Conservation (phyloP, 2,113 vertebrate genomes). For the Fregetta grallaria region DNA sequence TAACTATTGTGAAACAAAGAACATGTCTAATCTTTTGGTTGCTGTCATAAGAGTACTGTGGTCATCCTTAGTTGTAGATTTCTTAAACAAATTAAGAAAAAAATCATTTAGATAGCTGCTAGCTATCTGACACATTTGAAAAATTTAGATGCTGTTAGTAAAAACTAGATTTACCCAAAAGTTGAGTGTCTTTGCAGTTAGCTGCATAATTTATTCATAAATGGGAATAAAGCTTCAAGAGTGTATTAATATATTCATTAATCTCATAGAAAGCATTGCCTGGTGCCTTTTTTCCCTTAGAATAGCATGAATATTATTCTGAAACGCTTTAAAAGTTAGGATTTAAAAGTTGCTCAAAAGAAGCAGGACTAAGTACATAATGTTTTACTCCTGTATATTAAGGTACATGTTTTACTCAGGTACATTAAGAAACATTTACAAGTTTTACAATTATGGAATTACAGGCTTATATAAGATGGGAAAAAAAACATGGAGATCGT, state of each 20-base stretch:
- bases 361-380: not conserved
- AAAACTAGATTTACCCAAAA: not conserved
- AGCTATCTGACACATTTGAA: not conserved
- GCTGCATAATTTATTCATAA: conserved; percentile 44
- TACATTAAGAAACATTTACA: not conserved
- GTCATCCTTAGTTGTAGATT: not conserved
- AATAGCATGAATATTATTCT: not conserved
- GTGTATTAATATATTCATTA: conserved; percentile 23
- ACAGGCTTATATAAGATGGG: not conserved
- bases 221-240: conserved; percentile 11
- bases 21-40: not conserved
- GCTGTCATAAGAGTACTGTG: not conserved
- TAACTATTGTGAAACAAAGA: not conserved
- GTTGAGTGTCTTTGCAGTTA: conserved; percentile 27
- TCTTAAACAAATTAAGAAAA: not conserved
- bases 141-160: not conserved
- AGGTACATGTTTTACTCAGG: not conserved
- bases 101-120: not conserved
- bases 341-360: not conserved
- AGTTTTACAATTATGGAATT: not conserved
- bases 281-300: not conserved
- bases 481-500: not conserved
- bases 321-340: not conserved
- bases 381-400: not conserved
- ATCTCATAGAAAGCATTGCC: not conserved